Evolutionary conservation across 2,888 invertebrate genomes (phyloP).

Genomic region (Dendrolimus pini): DNA sequence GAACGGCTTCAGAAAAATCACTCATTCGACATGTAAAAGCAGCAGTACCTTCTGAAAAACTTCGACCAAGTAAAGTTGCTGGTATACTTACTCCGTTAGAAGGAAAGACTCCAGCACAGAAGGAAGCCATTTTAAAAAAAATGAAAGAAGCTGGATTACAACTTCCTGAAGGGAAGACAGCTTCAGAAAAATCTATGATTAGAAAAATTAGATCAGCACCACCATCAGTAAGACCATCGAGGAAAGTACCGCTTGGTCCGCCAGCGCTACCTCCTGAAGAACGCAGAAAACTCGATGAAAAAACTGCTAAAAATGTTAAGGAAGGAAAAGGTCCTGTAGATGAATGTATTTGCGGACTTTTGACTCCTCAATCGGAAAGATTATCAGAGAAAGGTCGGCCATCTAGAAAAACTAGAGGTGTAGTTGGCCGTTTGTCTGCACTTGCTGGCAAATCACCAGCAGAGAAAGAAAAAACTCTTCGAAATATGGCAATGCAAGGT

Average conservation of each 20-base stretch:
- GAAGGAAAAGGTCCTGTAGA: conserved; percentile 26
- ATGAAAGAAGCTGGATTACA: conserved; percentile 18
- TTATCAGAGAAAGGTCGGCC: background rate
- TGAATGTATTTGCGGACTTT: background rate
- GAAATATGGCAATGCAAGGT: conserved; percentile 14
- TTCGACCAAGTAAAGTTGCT: conserved; percentile 24
- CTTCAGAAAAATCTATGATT: conserved; percentile 19
- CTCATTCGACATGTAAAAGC: conserved; percentile 18
- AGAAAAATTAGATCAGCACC: conserved; percentile 14
- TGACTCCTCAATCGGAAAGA: background rate
- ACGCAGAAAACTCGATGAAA: conserved; percentile 15
- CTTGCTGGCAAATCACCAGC: conserved; percentile 22
- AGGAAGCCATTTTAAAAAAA: conserved; percentile 14
- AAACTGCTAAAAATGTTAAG: conserved; percentile 26
- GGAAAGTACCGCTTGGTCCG: background rate
- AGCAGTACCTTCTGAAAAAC: conserved; percentile 16
- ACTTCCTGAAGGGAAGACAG: conserved; percentile 27
- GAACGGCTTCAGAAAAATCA: conserved; percentile 20
- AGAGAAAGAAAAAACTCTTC: conserved; percentile 24
- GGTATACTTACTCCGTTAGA: conserved; percentile 12
- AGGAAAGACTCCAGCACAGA: conserved; percentile 14
- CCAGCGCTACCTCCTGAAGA: conserved; percentile 7
- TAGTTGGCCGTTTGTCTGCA: conserved; percentile 18
- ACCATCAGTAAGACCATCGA: conserved; percentile 7
- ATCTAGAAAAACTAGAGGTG: conserved; percentile 4